Evolutionary conservation across 2,113 vertebrate species (phyloP).

Genomic region (Piliocolobus tephrosceles): DNA sequence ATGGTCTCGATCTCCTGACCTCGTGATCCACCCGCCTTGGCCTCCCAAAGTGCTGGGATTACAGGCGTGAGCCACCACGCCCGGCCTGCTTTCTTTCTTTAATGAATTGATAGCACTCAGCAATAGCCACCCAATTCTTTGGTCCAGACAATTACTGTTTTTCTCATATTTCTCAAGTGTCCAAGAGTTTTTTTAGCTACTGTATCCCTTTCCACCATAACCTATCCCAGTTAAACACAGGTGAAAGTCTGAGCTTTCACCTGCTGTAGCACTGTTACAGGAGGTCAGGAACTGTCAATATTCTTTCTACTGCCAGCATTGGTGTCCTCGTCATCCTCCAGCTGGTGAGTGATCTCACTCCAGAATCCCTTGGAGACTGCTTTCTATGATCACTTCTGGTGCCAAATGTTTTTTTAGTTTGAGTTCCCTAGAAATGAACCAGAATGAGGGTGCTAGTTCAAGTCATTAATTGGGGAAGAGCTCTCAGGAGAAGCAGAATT

Average conservation of each 20-base stretch:
- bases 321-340: not conserved
- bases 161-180: not conserved
- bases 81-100: not conserved
- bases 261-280: not conserved
- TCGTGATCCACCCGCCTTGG: too few relatives aligned
- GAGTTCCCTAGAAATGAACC: not conserved
- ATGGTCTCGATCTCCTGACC: too few relatives aligned
- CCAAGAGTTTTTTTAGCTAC: not conserved
- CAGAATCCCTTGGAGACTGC: not conserved
- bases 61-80: too few relatives aligned
- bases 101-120: not conserved
- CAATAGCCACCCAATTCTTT: not conserved
- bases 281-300: not conserved
- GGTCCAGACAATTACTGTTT: not conserved
- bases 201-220: not conserved
- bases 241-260: not conserved
- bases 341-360: not conserved
- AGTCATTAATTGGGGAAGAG: not conserved
- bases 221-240: not conserved
- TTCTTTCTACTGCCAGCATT: not conserved
- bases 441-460: not conserved
- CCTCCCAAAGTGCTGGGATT: too few relatives aligned
- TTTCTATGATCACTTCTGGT: not conserved
- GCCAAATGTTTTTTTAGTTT: not conserved
- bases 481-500: not conserved